Percentiles rank a stretch among this genome's conserved stretches.
These are phyloP conservation scores for Cyrtorhinus lividipennis DNA, from an alignment of 1,140 invertebrate genomes.

Conservation along the genomic window DNA sequence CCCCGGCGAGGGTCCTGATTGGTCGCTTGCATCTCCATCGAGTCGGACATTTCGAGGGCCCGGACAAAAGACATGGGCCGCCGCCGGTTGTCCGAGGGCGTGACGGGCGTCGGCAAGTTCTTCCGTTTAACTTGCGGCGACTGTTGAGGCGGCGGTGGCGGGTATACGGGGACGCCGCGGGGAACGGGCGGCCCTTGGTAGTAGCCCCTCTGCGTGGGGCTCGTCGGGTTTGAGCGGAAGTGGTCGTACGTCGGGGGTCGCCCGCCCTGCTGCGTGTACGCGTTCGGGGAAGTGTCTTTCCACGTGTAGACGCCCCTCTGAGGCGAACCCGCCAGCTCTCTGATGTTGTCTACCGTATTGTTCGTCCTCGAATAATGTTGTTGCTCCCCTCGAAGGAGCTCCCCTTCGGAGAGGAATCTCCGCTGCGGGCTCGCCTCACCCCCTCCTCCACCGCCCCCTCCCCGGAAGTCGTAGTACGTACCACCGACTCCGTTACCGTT, in stretches of 20 bases:
- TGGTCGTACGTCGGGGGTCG: constrained; percentile 28
- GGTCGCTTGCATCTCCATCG: constrained; percentile 49
- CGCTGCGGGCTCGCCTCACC: constrained; percentile 52
- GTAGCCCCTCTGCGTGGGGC: constrained; percentile 48
- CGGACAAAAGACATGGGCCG: constrained; percentile 85
- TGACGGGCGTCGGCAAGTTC: constrained; percentile 34
- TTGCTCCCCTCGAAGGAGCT: constrained; percentile 44
- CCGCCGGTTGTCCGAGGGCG: constrained; percentile 35
- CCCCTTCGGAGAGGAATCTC: constrained; percentile 70
- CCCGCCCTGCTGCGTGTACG: constrained; percentile 28
- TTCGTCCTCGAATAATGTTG: constrained; percentile 35
- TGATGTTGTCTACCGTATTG: constrained; percentile 42
- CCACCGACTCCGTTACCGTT: constrained; percentile 24
- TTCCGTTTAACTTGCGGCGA: constrained; percentile 51
- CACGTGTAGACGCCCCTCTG: constrained; percentile 69
- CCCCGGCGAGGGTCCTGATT: constrained; percentile 30
- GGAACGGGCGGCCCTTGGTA: constrained; percentile 30
- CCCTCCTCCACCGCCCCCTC: constrained; percentile 24
- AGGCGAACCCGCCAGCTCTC: constrained; percentile 67
- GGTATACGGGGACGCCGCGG: constrained; percentile 43
- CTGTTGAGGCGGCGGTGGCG: constrained; percentile 45
- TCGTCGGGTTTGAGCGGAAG: constrained; percentile 59
- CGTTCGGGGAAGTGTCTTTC: constrained; percentile 53
- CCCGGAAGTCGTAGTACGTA: constrained; percentile 37
- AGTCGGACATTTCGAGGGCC: constrained; percentile 79